A percentile compares a stretch with the other conserved stretches of the same genome.
Evolutionary conservation across 2,888 invertebrate genomes (phyloP).

Genomic region (Amphipyra berbera): DNA sequence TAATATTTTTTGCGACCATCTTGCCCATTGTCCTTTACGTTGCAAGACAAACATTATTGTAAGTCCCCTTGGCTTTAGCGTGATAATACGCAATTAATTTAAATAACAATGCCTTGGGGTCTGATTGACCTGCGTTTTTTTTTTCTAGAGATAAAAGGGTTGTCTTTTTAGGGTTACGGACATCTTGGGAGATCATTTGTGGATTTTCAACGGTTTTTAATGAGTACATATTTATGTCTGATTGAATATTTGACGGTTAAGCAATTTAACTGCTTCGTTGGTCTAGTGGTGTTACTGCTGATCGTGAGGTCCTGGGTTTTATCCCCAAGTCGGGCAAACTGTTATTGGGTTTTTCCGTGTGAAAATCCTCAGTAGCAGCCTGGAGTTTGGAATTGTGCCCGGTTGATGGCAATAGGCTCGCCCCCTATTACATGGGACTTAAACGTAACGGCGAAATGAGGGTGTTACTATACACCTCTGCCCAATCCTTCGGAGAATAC

Average conservation of each 20-base stretch:
- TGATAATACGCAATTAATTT: conserved; percentile 74
- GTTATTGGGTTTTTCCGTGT: too few relatives aligned
- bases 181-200: conserved; percentile 45
- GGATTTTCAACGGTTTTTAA: conserved; percentile 36
- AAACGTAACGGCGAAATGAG: too few relatives aligned
- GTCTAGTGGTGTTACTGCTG: too few relatives aligned
- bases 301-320: too few relatives aligned
- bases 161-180: conserved; percentile 45
- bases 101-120: conserved; percentile 68
- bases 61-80: conserved; percentile 46
- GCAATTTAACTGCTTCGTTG: too few relatives aligned
- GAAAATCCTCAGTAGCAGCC: too few relatives aligned
- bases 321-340: too few relatives aligned
- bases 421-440: too few relatives aligned
- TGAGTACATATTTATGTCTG: background rate
- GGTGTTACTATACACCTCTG: too few relatives aligned
- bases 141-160: conserved; percentile 53
- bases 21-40: conserved; percentile 55
- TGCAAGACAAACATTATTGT: conserved; percentile 72
- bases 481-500: too few relatives aligned
- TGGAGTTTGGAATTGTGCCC: too few relatives aligned
- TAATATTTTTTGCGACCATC: conserved; percentile 56
- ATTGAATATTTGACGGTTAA: background rate
- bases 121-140: conserved; percentile 63
- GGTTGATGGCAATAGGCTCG: too few relatives aligned